These are phyloP conservation scores for Gymnoscelis rufifasciata DNA, from an alignment of 2,888 invertebrate genomes.

Conservation along the genomic window DNA sequence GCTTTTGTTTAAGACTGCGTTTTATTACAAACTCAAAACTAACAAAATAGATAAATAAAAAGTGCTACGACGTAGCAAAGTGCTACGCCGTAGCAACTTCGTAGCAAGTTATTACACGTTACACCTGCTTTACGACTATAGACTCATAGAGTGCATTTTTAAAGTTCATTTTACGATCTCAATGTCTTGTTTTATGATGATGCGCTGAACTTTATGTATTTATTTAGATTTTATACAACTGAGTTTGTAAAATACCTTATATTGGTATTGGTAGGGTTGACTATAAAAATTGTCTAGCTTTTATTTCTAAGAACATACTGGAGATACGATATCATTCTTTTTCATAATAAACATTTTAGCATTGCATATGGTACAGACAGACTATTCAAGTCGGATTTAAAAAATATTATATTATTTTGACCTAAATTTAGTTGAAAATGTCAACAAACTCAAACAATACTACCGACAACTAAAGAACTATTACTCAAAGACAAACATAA, in stretches of 20 bases:
- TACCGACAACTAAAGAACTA: no score
- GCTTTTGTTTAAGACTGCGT: neutral
- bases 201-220: conserved; percentile 17
- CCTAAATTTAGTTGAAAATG: no score
- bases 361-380: neutral
- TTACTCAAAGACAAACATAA: conserved; percentile 18
- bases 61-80: conserved; percentile 6
- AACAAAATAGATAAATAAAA: conserved; percentile 4
- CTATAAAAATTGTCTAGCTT: conserved; percentile 2
- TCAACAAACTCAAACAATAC: no score
- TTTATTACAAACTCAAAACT: neutral
- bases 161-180: conserved; percentile 23
- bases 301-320: neutral
- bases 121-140: conserved; percentile 24
- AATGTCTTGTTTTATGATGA: conserved; percentile 24
- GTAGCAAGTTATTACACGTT: conserved; percentile 32
- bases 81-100: conserved; percentile 35
- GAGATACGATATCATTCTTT: conserved; percentile 1
- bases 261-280: neutral
- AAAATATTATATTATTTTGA: no score
- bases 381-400: no score
- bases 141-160: conserved; percentile 27
- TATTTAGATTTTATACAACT: conserved; percentile 16
- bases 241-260: conserved; percentile 5
- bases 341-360: no score